Conservation (phyloP, 2,113 vertebrate species). For the Leucoraja erinaceus region DNA sequence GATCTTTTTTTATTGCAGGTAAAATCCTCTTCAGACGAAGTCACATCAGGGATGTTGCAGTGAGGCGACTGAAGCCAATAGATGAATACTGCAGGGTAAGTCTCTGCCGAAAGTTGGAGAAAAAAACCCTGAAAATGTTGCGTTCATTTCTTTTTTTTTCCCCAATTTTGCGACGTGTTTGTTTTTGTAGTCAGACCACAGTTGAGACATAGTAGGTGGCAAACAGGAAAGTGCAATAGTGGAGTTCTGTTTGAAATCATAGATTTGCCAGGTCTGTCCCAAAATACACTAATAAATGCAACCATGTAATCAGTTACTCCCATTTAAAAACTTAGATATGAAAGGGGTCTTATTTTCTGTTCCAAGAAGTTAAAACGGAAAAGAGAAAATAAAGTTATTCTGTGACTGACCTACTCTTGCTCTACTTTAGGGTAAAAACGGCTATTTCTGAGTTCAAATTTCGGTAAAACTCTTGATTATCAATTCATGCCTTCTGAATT, state of each 20-base stretch:
- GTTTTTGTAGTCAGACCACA: not conserved
- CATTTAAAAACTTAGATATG: not conserved
- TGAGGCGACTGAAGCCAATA: constrained; percentile 89
- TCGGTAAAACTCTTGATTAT: not conserved
- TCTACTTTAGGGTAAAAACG: not conserved
- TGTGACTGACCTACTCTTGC: not conserved
- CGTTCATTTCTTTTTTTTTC: not conserved
- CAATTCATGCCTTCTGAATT: not conserved
- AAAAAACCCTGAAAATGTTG: not conserved
- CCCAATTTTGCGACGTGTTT: not conserved
- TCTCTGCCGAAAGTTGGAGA: not conserved
- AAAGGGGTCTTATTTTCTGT: not conserved
- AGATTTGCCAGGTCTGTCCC: not conserved
- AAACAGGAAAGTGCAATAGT: not conserved
- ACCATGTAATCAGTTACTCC: not conserved
- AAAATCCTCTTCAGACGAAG: constrained; percentile 95
- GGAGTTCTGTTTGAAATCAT: not conserved
- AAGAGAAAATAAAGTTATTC: not conserved
- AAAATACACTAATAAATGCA: constrained; percentile 8
- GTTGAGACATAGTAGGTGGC: not conserved
- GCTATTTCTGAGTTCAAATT: not conserved
- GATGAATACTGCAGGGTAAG: constrained; percentile 96
- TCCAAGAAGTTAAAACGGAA: not conserved
- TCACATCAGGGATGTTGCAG: constrained; percentile 91
- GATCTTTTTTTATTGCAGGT: constrained; percentile 57